phyloP scores from a whole-genome alignment of 2,888 invertebrate species.

The Limnephilus rhombicus region DNA sequence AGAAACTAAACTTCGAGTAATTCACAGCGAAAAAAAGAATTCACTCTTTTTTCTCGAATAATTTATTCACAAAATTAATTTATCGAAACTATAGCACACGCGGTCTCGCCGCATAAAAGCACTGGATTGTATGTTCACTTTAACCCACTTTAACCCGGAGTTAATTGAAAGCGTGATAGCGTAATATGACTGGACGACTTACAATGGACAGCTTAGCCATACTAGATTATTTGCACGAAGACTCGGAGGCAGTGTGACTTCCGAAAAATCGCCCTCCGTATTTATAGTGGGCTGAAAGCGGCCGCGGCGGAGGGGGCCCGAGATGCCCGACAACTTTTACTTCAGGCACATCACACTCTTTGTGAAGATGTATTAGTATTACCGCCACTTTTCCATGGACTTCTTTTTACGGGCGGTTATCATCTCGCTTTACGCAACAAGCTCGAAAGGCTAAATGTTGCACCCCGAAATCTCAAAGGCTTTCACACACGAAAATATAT shows the following conservation, averaged over 20 bases:
- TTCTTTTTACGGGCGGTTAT: constrained; percentile 30
- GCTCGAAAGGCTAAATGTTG: not conserved
- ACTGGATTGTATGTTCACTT: constrained; percentile 28
- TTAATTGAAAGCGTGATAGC: constrained; percentile 30
- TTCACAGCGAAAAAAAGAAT: constrained; percentile 40
- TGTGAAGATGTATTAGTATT: constrained; percentile 22
- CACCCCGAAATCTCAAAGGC: not conserved
- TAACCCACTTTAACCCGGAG: constrained; percentile 37
- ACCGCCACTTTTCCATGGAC: constrained; percentile 22
- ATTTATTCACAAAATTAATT: constrained; percentile 5
- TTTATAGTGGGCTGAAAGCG: constrained; percentile 61
- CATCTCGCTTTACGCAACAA: constrained; percentile 4
- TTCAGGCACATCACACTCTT: constrained; percentile 55
- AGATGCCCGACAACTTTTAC: constrained; percentile 66
- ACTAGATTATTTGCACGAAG: constrained; percentile 56
- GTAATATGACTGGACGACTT: constrained; percentile 57
- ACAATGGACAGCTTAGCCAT: constrained; percentile 64
- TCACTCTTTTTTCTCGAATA: constrained; percentile 25
- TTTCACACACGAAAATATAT: not conserved
- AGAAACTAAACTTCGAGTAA: not conserved
- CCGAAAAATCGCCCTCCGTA: constrained; percentile 65
- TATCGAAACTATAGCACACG: constrained; percentile 29
- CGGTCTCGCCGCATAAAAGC: constrained; percentile 5
- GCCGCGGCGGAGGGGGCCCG: constrained; percentile 44
- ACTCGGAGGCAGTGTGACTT: constrained; percentile 60